phyloP scores from a whole-genome alignment of 2,888 invertebrate genomes.

The Steinernema scapterisci region DNA sequence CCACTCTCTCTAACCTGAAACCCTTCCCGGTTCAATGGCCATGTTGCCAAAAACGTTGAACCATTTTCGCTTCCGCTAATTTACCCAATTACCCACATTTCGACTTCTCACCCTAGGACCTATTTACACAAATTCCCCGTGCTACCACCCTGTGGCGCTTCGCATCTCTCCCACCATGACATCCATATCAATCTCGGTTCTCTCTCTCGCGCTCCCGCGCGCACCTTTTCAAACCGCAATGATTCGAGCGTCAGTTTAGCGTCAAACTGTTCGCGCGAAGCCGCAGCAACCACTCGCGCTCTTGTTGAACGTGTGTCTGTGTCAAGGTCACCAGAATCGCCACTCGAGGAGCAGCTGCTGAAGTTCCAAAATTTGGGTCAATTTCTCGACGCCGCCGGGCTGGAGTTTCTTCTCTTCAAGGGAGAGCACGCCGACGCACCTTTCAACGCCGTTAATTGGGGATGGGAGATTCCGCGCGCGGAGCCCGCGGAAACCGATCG shows the following conservation, averaged over 20 bases:
- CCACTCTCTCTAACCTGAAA: background rate
- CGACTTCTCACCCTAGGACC: background rate
- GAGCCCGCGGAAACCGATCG: background rate
- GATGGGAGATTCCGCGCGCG: background rate
- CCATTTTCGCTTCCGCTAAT: background rate
- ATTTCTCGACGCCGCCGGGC: conserved; percentile 8
- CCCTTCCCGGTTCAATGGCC: background rate
- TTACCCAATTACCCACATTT: background rate
- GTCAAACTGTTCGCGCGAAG: conserved; percentile 18
- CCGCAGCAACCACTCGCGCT: background rate
- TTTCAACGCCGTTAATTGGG: background rate
- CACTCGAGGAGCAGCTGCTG: too few relatives aligned
- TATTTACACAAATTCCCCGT: background rate
- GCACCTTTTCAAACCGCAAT: conserved; percentile 23
- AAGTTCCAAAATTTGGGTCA: conserved; percentile 32
- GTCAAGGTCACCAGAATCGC: conserved; percentile 5
- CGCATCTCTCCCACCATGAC: background rate
- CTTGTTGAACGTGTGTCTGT: background rate
- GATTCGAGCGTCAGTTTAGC: conserved; percentile 26
- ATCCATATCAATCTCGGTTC: background rate
- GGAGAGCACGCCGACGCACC: background rate
- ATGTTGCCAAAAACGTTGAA: too few relatives aligned
- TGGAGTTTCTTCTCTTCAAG: background rate
- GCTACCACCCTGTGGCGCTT: background rate
- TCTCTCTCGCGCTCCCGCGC: background rate